These are phyloP conservation scores for Acropternis orthonyx DNA, from an alignment of 2,797 vertebrate genomes.

Conservation along the genomic window DNA sequence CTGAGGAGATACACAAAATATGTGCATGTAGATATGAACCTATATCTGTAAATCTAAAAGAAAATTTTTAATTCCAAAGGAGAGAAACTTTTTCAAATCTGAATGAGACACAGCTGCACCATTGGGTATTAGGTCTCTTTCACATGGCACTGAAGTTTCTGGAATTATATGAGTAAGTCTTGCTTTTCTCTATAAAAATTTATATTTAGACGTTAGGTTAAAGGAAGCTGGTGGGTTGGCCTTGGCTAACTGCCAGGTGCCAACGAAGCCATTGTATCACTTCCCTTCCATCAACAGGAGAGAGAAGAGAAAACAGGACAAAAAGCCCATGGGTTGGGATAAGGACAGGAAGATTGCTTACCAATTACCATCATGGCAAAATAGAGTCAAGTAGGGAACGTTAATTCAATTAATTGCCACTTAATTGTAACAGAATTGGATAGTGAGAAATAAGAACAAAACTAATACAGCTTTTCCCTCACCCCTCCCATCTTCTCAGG, in stretches of 20 bases:
- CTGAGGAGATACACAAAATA: background rate
- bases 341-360: background rate
- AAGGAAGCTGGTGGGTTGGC: fast-evolving
- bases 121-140: background rate
- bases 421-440: background rate
- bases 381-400: background rate
- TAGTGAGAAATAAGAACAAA: background rate
- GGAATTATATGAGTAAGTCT: background rate
- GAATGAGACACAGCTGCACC: background rate
- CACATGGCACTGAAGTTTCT: background rate
- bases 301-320: background rate
- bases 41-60: background rate
- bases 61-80: background rate
- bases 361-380: background rate
- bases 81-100: background rate
- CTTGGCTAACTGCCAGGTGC: background rate
- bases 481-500: background rate
- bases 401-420: background rate
- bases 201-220: background rate
- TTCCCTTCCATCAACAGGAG: background rate
- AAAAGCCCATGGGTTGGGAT: background rate
- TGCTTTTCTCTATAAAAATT: background rate
- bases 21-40: background rate
- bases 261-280: background rate
- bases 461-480: background rate